Evolutionary conservation across 2,888 invertebrate genomes (phyloP).

Genomic region (Protula sp.): DNA sequence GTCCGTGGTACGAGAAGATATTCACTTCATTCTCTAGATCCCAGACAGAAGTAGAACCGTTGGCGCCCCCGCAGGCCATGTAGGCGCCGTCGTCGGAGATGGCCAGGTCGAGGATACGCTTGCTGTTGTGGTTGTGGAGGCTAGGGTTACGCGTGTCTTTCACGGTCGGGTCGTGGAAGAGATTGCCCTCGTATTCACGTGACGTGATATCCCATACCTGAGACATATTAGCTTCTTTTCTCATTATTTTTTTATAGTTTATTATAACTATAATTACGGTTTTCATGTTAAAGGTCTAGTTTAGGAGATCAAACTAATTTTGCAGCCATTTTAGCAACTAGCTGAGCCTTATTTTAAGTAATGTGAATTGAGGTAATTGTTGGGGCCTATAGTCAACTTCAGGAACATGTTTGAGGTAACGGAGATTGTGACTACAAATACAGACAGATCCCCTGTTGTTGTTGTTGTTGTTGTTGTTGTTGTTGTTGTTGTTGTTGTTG

Average conservation of each 20-base stretch:
- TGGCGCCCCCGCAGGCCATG: conserved; percentile 11
- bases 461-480: no score
- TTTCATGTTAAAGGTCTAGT: no score
- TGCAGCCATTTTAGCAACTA: no score
- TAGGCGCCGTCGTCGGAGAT: conserved; percentile 14
- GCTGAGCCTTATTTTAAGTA: no score
- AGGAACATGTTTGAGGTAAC: no score
- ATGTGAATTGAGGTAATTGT: no score
- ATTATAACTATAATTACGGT: not conserved
- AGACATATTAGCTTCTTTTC: not conserved
- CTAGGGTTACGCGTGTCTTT: conserved; percentile 16
- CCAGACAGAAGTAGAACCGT: conserved; percentile 17
- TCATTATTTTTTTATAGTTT: not conserved
- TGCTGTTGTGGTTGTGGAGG: conserved; percentile 17
- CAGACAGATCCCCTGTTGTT: no score
- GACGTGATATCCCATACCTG: conserved; percentile 20
- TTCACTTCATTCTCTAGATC: conserved; percentile 17
- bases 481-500: no score
- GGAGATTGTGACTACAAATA: no score
- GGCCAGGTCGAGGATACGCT: conserved; percentile 4
- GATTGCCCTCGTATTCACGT: conserved; percentile 20
- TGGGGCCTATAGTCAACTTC: no score
- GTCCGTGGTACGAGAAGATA: conserved; percentile 12
- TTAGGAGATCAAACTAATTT: no score
- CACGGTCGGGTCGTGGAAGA: conserved; percentile 15